These are phyloP conservation scores for Lepus americanus DNA, from an alignment of 2,113 vertebrate species.

Conservation along the genomic window DNA sequence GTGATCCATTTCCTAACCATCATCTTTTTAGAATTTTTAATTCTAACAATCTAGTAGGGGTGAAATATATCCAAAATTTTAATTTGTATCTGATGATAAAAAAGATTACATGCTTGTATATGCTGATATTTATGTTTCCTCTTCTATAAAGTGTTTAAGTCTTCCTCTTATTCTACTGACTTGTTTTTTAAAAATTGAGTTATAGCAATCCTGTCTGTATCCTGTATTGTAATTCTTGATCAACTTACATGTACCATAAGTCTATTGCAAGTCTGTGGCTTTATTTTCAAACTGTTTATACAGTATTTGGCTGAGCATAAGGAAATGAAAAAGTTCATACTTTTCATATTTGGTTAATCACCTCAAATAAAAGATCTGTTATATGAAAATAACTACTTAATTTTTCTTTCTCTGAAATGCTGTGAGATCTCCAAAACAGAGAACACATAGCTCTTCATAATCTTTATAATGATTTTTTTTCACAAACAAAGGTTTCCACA, in stretches of 20 bases:
- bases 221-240: neutral
- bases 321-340: too few species aligned
- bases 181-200: conserved; percentile 11
- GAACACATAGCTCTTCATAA: neutral
- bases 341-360: neutral
- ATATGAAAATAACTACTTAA: neutral
- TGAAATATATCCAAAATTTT: conserved; percentile 52
- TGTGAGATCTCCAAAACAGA: conserved; percentile 45
- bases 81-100: neutral
- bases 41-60: neutral
- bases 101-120: neutral
- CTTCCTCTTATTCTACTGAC: conserved; percentile 35
- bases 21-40: conserved; percentile 21
- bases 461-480: conserved; percentile 26
- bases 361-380: conserved; percentile 1
- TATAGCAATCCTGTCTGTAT: conserved; percentile 25
- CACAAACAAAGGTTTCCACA: conserved; percentile 26
- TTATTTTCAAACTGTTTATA: conserved; percentile 50
- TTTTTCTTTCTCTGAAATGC: conserved; percentile 18
- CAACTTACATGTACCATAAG: neutral
- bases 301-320: neutral
- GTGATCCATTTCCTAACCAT: conserved; percentile 18
- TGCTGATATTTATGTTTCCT: conserved; percentile 21
- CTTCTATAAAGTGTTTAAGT: neutral
- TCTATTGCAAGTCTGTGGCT: neutral